Evolutionary conservation across 2,113 vertebrate species (phyloP).

Genomic region (Ammodytes dubius): DNA sequence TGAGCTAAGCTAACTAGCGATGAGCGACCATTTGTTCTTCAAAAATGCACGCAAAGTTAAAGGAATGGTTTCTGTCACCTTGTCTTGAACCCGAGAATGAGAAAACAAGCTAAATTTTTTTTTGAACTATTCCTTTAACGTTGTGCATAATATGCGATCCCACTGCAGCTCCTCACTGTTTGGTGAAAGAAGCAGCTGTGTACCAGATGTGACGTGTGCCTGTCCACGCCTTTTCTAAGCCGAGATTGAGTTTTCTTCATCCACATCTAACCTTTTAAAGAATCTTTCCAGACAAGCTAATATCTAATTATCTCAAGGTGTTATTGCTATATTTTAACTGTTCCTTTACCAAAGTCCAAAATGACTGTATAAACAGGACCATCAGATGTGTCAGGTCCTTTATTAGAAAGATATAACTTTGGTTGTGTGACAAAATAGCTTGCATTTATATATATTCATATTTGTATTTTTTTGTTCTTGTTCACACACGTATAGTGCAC

Average conservation of each 20-base stretch:
- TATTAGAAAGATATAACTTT: not conserved
- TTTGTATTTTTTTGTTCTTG: constrained; percentile 15
- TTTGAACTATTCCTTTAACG: constrained; percentile 16
- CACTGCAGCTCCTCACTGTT: not conserved
- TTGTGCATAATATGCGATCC: not conserved
- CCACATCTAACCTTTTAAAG: too few relatives aligned
- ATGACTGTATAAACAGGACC: too few relatives aligned
- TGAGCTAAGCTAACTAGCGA: too few relatives aligned
- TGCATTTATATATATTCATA: not conserved
- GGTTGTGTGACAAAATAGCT: not conserved
- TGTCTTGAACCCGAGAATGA: too few relatives aligned
- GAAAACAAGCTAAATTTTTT: too few relatives aligned
- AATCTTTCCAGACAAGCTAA: too few relatives aligned
- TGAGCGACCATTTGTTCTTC: too few relatives aligned
- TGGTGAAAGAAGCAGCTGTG: constrained; percentile 25
- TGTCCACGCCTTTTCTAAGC: not conserved
- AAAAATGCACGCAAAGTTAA: too few relatives aligned
- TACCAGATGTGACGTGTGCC: constrained; percentile 23
- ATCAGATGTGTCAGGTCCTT: not conserved
- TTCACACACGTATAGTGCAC: not conserved
- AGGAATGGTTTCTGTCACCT: too few relatives aligned
- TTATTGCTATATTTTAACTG: too few relatives aligned
- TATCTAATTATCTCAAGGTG: too few relatives aligned
- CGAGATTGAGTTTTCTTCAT: not conserved
- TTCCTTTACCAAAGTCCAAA: too few relatives aligned